Percentiles rank a stretch among this genome's conserved stretches.
These are phyloP conservation scores for Cichlasoma orientale DNA, from an alignment of 2,797 vertebrate species.

Conservation along the genomic window DNA sequence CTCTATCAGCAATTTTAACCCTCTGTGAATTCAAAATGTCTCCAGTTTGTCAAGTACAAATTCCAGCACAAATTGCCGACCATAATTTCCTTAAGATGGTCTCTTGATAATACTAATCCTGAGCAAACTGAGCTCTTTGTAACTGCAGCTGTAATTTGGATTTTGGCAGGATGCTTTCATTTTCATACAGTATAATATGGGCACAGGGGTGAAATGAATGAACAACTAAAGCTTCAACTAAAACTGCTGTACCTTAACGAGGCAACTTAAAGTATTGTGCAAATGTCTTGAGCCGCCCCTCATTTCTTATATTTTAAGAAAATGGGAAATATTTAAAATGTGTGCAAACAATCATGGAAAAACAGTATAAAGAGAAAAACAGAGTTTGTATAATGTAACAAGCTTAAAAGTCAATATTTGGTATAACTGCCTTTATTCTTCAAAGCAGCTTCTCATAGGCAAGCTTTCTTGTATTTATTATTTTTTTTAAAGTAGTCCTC, in stretches of 20 bases:
- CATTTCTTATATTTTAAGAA: background rate
- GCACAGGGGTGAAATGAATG: background rate
- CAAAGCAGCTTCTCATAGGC: background rate
- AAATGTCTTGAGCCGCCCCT: background rate
- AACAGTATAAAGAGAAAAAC: no score
- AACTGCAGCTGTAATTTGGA: background rate
- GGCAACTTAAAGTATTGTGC: background rate
- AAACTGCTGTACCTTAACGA: background rate
- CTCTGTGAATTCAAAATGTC: background rate
- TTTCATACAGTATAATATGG: background rate
- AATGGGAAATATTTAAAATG: background rate
- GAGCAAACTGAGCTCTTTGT: background rate
- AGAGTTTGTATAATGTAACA: no score
- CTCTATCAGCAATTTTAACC: constrained; percentile 3
- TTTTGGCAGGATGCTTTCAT: background rate
- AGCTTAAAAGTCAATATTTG: background rate
- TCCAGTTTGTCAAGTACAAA: constrained; percentile 13
- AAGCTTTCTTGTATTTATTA: background rate
- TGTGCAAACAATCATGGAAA: no score
- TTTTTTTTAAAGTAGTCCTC: background rate
- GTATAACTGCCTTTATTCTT: background rate
- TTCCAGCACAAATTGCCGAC: background rate
- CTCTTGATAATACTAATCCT: constrained; percentile 11
- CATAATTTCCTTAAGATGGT: background rate
- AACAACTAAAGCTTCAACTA: background rate